phyloP scores from a whole-genome alignment of 2,888 invertebrate genomes.

The Celastrina argiolus region DNA sequence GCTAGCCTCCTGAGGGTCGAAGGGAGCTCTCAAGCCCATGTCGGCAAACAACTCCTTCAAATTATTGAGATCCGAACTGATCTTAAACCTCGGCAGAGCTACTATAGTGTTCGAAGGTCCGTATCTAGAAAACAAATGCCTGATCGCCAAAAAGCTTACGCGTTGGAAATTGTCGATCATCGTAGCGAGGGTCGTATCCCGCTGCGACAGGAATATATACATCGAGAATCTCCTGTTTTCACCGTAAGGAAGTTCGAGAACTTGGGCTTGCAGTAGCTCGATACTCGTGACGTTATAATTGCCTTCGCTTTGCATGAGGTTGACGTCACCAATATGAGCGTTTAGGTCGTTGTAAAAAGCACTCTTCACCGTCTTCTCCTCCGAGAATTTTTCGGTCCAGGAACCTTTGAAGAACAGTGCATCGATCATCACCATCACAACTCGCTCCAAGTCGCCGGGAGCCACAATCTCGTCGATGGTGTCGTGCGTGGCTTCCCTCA shows the following conservation, averaged over 20 bases:
- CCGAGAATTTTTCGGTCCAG: conserved; percentile 51
- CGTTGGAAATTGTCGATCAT: conserved; percentile 70
- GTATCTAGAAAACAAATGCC: conserved; percentile 53
- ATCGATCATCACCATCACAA: conserved; percentile 49
- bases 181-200: conserved; percentile 52
- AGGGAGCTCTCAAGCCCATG: conserved; percentile 58
- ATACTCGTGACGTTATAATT: conserved; percentile 42
- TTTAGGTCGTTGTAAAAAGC: conserved; percentile 52
- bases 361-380: conserved; percentile 46
- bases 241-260: conserved; percentile 61
- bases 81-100: conserved; percentile 78
- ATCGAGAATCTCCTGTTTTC: conserved; percentile 72
- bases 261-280: conserved; percentile 42
- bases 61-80: conserved; percentile 66
- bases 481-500: conserved; percentile 42
- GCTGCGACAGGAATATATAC: conserved; percentile 79
- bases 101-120: conserved; percentile 67
- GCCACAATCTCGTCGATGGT: conserved; percentile 52
- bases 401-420: conserved; percentile 59
- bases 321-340: conserved; percentile 50
- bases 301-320: conserved; percentile 49
- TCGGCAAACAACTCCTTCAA: conserved; percentile 62
- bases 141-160: conserved; percentile 64
- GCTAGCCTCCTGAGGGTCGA: conserved; percentile 45
- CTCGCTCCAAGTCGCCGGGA: conserved; percentile 46